These are phyloP conservation scores for Colaptes auratus DNA, from an alignment of 2,113 vertebrate genomes.

Conservation along the genomic window DNA sequence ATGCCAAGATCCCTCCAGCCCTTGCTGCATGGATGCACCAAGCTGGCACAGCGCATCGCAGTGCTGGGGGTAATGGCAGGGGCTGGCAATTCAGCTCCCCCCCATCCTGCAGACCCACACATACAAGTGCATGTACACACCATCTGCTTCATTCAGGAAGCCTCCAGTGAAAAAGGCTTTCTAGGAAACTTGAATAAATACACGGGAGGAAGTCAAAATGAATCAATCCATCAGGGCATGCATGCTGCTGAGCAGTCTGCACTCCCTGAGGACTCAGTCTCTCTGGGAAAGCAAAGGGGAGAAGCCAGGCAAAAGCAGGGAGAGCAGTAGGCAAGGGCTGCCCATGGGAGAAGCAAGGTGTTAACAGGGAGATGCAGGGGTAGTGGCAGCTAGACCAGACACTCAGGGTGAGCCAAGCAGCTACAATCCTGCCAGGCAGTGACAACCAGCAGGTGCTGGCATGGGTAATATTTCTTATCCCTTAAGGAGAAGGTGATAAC, in stretches of 20 bases:
- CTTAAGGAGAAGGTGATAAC: background rate
- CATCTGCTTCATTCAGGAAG: background rate
- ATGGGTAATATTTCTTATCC: background rate
- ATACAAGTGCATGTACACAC: rapidly evolving
- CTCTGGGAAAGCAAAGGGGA: background rate
- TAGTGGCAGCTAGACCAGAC: rapidly evolving
- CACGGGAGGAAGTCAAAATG: background rate
- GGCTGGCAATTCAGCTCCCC: background rate
- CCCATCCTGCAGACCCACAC: background rate
- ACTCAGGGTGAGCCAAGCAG: background rate
- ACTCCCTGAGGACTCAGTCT: background rate
- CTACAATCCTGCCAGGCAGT: background rate
- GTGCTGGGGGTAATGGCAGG: background rate
- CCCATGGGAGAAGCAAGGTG: rapidly evolving
- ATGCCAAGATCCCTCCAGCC: background rate
- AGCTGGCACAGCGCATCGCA: background rate
- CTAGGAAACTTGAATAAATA: conserved; percentile 29
- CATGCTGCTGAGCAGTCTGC: rapidly evolving
- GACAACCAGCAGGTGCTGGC: background rate
- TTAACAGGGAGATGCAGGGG: background rate
- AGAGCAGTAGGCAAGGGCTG: background rate
- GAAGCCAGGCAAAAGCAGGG: background rate
- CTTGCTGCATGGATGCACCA: rapidly evolving
- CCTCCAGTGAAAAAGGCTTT: conserved; percentile 37
- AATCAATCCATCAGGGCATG: background rate